Evolutionary conservation across 2,113 vertebrate genomes (phyloP).

Genomic region (Oophaga pumilio): DNA sequence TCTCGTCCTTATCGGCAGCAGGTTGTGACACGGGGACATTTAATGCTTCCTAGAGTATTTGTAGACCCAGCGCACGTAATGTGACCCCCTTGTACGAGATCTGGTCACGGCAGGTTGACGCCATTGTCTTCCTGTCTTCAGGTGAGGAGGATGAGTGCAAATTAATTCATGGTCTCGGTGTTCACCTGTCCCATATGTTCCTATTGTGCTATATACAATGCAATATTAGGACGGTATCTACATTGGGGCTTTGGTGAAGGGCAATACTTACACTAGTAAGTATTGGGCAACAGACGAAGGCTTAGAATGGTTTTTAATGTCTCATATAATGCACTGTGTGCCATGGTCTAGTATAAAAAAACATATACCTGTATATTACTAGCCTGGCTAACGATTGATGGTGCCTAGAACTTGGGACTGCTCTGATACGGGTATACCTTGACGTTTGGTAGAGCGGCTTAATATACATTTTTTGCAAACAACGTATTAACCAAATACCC

Average conservation of each 20-base stretch:
- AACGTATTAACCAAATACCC: too few species aligned
- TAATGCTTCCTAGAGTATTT: neutral
- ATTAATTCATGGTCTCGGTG: conserved; percentile 11
- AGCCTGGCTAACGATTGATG: too few species aligned
- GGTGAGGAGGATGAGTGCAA: conserved; percentile 16
- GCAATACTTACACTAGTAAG: neutral
- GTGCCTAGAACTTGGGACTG: too few species aligned
- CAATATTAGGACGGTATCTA: neutral
- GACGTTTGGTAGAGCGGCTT: too few species aligned
- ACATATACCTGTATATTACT: too few species aligned
- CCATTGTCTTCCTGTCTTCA: conserved; percentile 18
- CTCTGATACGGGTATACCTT: too few species aligned
- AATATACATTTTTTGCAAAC: too few species aligned
- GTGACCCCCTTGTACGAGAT: conserved; percentile 16
- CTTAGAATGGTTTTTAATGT: neutral
- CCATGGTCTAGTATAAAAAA: too few species aligned
- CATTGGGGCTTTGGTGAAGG: neutral
- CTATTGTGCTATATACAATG: neutral
- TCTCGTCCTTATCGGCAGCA: neutral
- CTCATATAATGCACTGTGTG: neutral
- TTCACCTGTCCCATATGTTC: conserved; percentile 26
- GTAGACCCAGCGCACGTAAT: conserved; percentile 12
- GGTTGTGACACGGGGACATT: neutral
- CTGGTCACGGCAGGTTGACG: conserved; percentile 10
- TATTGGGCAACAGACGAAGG: neutral